A percentile compares a stretch with the other conserved stretches of the same genome.
Conservation (phyloP, 2,888 invertebrate genomes). For the Girardia tigrina region DNA sequence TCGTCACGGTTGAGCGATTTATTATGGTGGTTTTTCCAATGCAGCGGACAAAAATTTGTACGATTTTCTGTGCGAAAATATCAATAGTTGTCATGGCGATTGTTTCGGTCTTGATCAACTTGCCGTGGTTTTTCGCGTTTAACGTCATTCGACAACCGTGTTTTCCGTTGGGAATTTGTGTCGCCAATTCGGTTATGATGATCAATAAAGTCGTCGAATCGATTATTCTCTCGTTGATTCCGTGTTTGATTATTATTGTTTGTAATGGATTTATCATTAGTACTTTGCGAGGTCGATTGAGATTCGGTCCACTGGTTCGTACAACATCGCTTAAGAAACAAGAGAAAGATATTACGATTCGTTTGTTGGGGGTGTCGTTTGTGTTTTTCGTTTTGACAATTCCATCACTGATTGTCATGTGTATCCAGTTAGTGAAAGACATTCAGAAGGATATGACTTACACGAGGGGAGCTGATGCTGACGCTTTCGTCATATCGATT, state of each 20-base stretch:
- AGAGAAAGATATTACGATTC: slow-evolving; percentile 31
- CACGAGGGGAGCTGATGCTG: not conserved
- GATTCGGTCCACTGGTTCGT: not conserved
- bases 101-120: not conserved
- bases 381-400: slow-evolving; percentile 34
- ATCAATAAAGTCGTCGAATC: slow-evolving; percentile 21
- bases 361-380: slow-evolving; percentile 27
- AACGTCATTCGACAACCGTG: not conserved
- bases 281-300: not conserved
- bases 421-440: slow-evolving; percentile 28
- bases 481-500: slow-evolving; percentile 9
- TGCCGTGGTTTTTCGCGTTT: slow-evolving; percentile 28
- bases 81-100: not conserved
- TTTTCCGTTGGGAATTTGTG: not conserved
- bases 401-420: slow-evolving; percentile 26
- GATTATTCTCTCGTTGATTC: slow-evolving; percentile 28
- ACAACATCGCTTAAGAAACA: not conserved
- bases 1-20: slow-evolving; percentile 27
- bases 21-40: slow-evolving; percentile 27
- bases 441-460: not conserved
- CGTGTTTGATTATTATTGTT: slow-evolving; percentile 28
- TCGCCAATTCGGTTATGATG: not conserved
- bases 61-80: not conserved
- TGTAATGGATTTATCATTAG: slow-evolving; percentile 26
- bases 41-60: not conserved